phyloP scores from a whole-genome alignment of 2,797 vertebrate species.

The Phataginus tricuspis region DNA sequence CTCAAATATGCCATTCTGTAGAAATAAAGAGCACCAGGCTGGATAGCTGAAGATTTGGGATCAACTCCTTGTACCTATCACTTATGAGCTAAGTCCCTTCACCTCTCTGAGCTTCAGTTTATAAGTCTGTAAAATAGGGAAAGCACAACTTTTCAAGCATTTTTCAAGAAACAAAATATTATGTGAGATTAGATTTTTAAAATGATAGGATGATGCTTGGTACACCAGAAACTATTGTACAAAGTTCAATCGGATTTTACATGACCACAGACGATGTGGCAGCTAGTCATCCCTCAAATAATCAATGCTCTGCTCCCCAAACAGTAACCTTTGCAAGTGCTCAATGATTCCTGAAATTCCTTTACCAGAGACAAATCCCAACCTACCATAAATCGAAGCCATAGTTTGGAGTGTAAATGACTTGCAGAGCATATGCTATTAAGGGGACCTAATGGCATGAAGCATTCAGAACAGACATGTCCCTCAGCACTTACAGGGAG shows the following conservation, averaged over 20 bases:
- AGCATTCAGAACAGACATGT: fast-evolving
- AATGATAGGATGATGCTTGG: not conserved
- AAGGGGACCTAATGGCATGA: not conserved
- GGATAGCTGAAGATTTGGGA: not conserved
- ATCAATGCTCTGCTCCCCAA: not conserved
- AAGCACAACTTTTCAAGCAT: not conserved
- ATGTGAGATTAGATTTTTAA: not conserved
- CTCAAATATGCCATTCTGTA: not conserved
- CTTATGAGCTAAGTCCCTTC: not conserved
- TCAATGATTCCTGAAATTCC: not conserved
- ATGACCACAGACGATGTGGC: not conserved
- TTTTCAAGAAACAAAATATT: not conserved
- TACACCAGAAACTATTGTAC: not conserved
- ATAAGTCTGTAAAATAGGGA: not conserved
- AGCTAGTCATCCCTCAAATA: not conserved
- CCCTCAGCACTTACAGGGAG: not conserved
- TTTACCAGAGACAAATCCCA: not conserved
- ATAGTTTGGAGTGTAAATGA: not conserved
- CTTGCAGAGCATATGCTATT: not conserved
- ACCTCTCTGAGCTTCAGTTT: not conserved
- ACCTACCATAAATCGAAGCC: not conserved
- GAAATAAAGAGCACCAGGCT: not conserved
- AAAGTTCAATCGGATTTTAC: not conserved
- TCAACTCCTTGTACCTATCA: not conserved
- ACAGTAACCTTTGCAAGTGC: not conserved